A percentile compares a stretch with the other conserved stretches of the same genome.
These are phyloP conservation scores for Rhopalosiphum nymphaeae DNA, from an alignment of 2,888 invertebrate genomes.

Conservation along the genomic window DNA sequence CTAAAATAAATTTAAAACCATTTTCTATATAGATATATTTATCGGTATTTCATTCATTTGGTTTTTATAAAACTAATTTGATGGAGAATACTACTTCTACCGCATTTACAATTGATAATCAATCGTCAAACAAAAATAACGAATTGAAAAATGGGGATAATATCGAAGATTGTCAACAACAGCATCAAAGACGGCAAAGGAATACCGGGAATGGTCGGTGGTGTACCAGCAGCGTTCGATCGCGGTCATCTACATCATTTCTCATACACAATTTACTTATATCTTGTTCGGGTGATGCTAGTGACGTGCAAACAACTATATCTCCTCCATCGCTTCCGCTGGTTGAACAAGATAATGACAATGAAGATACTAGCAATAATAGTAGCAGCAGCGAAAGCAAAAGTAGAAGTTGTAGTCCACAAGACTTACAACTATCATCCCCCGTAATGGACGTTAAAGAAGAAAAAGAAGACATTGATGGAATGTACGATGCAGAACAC, in stretches of 20 bases:
- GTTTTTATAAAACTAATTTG: slow-evolving; percentile 26
- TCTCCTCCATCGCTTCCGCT: not conserved
- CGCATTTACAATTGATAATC: not conserved
- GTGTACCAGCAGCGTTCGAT: slow-evolving; percentile 52
- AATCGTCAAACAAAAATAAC: not conserved
- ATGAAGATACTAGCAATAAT: not conserved
- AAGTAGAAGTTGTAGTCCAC: slow-evolving; percentile 51
- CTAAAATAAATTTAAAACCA: slow-evolving; percentile 22
- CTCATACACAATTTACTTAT: slow-evolving; percentile 60
- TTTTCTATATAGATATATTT: slow-evolving; percentile 14
- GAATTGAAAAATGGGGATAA: slow-evolving; percentile 23
- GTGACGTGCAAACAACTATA: not conserved
- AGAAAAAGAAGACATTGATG: not conserved
- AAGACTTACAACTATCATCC: slow-evolving; percentile 11
- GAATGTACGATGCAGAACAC: not conserved
- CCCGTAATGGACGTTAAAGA: not conserved
- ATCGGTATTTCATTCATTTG: not conserved
- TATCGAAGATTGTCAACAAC: slow-evolving; percentile 21
- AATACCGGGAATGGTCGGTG: slow-evolving; percentile 25
- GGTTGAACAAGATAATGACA: slow-evolving; percentile 9
- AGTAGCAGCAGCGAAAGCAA: slow-evolving; percentile 14
- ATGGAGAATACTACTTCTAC: slow-evolving; percentile 47
- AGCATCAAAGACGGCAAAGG: slow-evolving; percentile 65
- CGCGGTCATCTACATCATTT: slow-evolving; percentile 59
- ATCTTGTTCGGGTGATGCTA: slow-evolving; percentile 29